These are phyloP conservation scores for Ophraella communa DNA, from an alignment of 2,888 invertebrate species.

Conservation along the genomic window DNA sequence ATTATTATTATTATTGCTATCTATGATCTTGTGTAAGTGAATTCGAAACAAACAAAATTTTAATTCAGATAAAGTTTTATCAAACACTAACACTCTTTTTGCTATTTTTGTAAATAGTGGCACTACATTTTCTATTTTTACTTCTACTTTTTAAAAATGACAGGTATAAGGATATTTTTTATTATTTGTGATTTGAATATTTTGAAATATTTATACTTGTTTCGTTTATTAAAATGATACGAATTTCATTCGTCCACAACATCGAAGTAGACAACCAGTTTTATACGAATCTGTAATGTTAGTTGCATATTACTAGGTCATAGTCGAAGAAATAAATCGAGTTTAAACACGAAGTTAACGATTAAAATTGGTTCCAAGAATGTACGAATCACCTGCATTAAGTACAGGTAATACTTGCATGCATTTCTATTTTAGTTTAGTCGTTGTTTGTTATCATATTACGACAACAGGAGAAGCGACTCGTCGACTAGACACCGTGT, in stretches of 20 bases:
- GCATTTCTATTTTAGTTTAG: conserved; percentile 5
- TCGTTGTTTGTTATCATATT: neutral
- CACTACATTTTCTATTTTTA: no score
- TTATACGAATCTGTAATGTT: neutral
- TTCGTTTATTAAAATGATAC: no score
- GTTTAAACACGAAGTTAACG: no score
- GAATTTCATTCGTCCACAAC: no score
- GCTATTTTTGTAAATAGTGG: no score
- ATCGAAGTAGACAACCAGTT: neutral
- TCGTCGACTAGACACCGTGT: conserved; percentile 20
- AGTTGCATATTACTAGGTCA: neutral
- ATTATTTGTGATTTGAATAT: neutral
- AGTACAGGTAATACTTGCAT: neutral
- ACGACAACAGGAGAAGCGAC: conserved; percentile 5
- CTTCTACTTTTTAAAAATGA: no score
- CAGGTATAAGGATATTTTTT: no score
- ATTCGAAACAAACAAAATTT: no score
- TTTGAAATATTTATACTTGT: neutral
- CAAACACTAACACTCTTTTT: no score
- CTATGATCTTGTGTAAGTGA: no score
- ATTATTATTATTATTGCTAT: no score
- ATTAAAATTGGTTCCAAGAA: neutral
- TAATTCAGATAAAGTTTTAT: no score
- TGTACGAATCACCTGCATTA: conserved; percentile 2
- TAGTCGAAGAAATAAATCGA: neutral